phyloP scores from a whole-genome alignment of 2,797 vertebrate genomes.

The Oophaga sylvatica region DNA sequence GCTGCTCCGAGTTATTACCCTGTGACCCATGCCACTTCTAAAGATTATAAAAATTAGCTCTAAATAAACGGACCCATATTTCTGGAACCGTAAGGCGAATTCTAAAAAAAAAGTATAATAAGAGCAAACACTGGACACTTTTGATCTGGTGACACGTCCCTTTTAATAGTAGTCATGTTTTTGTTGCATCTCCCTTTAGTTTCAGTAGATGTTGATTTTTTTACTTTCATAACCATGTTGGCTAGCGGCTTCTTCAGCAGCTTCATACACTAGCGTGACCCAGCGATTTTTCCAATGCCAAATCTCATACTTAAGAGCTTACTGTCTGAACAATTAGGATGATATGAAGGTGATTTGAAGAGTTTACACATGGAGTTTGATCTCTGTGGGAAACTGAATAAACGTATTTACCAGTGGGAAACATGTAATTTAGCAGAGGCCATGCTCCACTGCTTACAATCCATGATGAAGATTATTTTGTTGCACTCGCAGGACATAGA shows the following conservation, averaged over 20 bases:
- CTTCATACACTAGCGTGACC: neutral
- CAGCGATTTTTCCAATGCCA: neutral
- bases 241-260: neutral
- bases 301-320: neutral
- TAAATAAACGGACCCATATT: too few species aligned
- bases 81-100: too few species aligned
- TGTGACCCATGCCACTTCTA: too few species aligned
- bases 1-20: too few species aligned
- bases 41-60: too few species aligned
- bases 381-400: neutral
- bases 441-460: neutral
- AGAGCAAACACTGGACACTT: too few species aligned
- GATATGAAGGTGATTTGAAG: neutral
- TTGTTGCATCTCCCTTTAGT: too few species aligned
- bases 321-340: neutral
- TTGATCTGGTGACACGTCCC: too few species aligned
- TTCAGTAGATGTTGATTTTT: too few species aligned
- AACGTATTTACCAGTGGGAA: neutral
- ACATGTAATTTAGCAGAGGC: neutral
- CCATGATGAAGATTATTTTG: neutral
- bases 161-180: too few species aligned
- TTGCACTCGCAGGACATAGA: neutral
- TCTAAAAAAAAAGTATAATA: too few species aligned
- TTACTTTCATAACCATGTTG: neutral
- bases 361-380: neutral